These are phyloP conservation scores for Gymnoscopelus braueri DNA, from an alignment of 2,797 vertebrate species.

Conservation along the genomic window DNA sequence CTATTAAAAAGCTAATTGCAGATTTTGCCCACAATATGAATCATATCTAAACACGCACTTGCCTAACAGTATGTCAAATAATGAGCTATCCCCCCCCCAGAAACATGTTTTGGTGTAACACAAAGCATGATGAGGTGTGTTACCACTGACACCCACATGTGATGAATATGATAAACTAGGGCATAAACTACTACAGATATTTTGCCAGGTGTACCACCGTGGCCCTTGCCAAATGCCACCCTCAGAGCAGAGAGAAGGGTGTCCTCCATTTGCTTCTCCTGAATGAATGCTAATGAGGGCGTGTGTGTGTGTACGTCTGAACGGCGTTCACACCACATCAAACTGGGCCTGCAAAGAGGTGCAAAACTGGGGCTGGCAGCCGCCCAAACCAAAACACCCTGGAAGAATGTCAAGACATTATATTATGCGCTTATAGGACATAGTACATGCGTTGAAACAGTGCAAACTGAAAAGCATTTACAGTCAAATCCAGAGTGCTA, in stretches of 20 bases:
- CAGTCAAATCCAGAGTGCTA: conserved; percentile 6
- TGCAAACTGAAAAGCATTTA: conserved; percentile 51
- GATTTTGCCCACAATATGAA: conserved; percentile 9
- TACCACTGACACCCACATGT: conserved; percentile 50
- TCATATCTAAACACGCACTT: conserved; percentile 22
- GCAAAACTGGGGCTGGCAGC: conserved; percentile 83
- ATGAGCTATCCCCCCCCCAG: conserved; percentile 2
- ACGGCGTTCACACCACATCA: conserved; percentile 88
- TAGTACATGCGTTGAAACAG: conserved; percentile 73
- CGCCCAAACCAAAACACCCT: conserved; percentile 84
- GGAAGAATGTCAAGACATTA: conserved; percentile 84
- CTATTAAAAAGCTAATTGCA: conserved; percentile 19
- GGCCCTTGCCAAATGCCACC: conserved; percentile 84
- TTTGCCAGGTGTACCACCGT: conserved; percentile 81
- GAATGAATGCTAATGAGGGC: conserved; percentile 82
- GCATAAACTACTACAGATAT: conserved; percentile 49
- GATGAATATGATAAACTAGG: conserved; percentile 55
- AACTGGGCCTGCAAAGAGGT: conserved; percentile 84
- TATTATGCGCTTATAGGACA: conserved; percentile 78
- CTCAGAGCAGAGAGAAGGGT: conserved; percentile 77
- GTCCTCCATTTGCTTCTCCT: conserved; percentile 72
- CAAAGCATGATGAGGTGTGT: conserved; percentile 47
- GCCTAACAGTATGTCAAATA: conserved; percentile 19
- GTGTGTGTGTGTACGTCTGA: conserved; percentile 81
- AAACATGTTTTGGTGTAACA: conserved; percentile 44